Evolutionary conservation across 2,797 vertebrate species (phyloP).

Genomic region (Esox masquinongy): DNA sequence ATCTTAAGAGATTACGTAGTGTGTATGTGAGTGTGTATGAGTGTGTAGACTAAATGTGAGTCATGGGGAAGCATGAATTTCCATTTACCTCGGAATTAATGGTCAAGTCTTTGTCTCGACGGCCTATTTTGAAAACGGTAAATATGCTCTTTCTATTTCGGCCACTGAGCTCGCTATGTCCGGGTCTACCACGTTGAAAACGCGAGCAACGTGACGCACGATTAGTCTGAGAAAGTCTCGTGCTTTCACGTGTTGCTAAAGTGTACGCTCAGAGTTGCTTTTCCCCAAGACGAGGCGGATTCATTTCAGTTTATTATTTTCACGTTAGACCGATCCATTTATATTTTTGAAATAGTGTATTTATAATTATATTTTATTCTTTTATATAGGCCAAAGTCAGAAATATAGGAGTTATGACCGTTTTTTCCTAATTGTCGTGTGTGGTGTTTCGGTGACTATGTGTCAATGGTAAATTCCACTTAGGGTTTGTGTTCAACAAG

Average conservation of each 20-base stretch:
- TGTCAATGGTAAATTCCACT: too few species aligned
- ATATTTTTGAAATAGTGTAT: neutral
- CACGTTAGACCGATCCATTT: neutral
- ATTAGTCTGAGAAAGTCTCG: constrained; percentile 22
- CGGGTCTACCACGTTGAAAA: constrained; percentile 30
- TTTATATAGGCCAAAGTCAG: too few species aligned
- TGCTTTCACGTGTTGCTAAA: constrained; percentile 36
- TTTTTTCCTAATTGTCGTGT: too few species aligned
- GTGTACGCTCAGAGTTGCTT: constrained; percentile 55
- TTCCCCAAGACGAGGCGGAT: constrained; percentile 44
- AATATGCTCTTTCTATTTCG: constrained; percentile 16
- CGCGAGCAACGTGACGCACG: constrained; percentile 27
- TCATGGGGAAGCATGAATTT: neutral
- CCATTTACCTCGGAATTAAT: neutral
- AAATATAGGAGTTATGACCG: too few species aligned
- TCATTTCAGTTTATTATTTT: neutral
- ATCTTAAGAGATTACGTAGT: neutral
- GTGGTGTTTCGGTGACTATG: too few species aligned
- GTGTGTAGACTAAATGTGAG: constrained; percentile 30
- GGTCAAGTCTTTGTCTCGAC: neutral
- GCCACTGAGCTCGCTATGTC: constrained; percentile 8
- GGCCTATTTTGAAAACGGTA: constrained; percentile 7
- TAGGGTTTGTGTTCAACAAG: too few species aligned
- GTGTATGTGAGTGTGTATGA: constrained; percentile 26
- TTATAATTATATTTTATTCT: too few species aligned